These are phyloP conservation scores for Phaonia tiefii DNA, from an alignment of 2,888 invertebrate species.

Conservation along the genomic window DNA sequence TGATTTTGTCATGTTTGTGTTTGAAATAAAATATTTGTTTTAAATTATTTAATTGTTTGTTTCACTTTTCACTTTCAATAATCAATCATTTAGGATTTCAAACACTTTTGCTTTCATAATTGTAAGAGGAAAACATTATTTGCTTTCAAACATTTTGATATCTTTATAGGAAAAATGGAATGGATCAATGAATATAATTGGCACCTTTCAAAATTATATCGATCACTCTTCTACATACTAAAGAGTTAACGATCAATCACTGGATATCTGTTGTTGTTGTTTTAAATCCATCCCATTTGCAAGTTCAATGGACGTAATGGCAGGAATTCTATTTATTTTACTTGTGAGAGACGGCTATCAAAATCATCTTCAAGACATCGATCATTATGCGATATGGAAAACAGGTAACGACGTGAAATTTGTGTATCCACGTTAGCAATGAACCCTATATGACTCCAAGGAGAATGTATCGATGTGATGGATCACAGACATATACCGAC, in stretches of 20 bases:
- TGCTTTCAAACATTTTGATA: constrained; percentile 18
- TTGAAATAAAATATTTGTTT: not conserved
- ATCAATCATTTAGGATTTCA: constrained; percentile 10
- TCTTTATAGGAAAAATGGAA: not conserved
- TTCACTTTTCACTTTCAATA: constrained; percentile 3
- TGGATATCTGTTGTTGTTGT: not conserved
- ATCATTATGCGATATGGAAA: not conserved
- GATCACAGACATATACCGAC: no score
- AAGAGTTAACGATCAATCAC: constrained; percentile 24
- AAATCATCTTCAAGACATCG: not conserved
- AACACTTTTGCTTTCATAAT: constrained; percentile 28
- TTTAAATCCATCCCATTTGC: constrained; percentile 1
- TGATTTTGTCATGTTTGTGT: not conserved
- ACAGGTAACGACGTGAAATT: not conserved
- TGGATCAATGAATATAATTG: constrained; percentile 56
- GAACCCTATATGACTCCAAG: no score
- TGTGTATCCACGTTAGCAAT: no score
- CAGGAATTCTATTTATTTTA: no score
- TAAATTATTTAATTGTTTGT: not conserved
- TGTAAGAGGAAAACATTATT: no score
- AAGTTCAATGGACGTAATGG: constrained; percentile 49
- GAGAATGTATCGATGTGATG: no score
- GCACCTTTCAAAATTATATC: constrained; percentile 55
- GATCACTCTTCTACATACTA: constrained; percentile 11
- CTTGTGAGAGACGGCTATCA: no score